Base-by-base conservation (phyloP, 2,888 invertebrate species). In the Aspidiotus rigidus region DNA sequence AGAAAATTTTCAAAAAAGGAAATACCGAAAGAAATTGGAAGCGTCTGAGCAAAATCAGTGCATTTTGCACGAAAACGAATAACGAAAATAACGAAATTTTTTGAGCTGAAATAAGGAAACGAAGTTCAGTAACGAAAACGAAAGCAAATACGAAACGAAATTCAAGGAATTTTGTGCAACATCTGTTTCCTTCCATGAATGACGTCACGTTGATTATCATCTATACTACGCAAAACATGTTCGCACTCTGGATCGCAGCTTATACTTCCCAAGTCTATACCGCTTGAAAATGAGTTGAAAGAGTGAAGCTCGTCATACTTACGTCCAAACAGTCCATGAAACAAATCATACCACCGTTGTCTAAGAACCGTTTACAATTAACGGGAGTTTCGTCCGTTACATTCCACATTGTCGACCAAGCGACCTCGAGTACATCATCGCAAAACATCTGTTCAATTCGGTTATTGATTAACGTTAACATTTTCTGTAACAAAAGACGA, bases 401-500 rank as follows among this genome's bases (percentile, higher is more conserved):
- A 80, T 97, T 98, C 97, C 97, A 98, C 90, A 98, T 90, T n/a
- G 95, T 94, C 70, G 95, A 95, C 98, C 98, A 98, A 6, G 96
- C 93, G 15, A 95, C 93, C 80, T 97, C 96, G 80, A 98, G 84
- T 16, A 96, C 93, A 78, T 98, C 97, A 78, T 98, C 97, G 77
- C 93, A 95, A 55, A 88, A 80, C 70, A 84, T 83, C 53, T 86
- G 82, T 70, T 85, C 84, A 71, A 94, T 81, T 63, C 94, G 86
- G 76, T 90, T 87, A 69, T 86, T 84, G 72, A 98, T 95, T 74
- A 97, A 82, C 75, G 85, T 85, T 75, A 97, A 79, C 93, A 98
- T 72, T 71, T 71, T 71, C 72, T 72, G 49, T 15, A n/a, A 11
- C 10, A 49, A 49, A 49, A 13, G n/a, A 13, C 49, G 49, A 54